Evolutionary conservation across 2,888 invertebrate genomes (phyloP).

Genomic region (Mythimna loreyi): DNA sequence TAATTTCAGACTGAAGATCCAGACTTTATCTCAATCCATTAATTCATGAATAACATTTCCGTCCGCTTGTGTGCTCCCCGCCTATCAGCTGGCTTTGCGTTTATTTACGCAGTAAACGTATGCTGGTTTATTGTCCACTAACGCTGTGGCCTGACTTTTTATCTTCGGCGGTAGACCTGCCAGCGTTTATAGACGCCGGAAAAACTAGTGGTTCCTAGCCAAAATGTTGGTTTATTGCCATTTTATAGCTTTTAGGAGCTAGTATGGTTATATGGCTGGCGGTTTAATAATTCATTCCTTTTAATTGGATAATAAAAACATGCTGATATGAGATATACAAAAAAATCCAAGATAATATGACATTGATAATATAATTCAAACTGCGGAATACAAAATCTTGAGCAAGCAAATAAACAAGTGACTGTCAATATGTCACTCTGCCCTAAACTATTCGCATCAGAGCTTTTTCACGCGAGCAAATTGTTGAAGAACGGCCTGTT

Average conservation of each 20-base stretch:
- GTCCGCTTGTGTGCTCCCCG: slow-evolving; percentile 6
- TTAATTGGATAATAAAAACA: not conserved
- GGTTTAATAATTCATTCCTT: slow-evolving; percentile 4
- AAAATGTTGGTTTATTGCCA: slow-evolving; percentile 31
- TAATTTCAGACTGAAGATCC: not conserved
- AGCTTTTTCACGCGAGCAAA: slow-evolving; percentile 41
- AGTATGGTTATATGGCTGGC: not conserved
- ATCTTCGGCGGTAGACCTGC: slow-evolving; percentile 54
- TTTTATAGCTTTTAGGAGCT: slow-evolving; percentile 26
- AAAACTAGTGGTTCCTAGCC: slow-evolving; percentile 45
- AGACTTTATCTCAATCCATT: no score
- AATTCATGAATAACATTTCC: not conserved
- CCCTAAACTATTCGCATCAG: slow-evolving; percentile 15
- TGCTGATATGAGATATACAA: not conserved
- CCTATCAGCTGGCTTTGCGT: slow-evolving; percentile 46
- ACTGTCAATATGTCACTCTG: not conserved
- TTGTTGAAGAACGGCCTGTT: slow-evolving; percentile 46
- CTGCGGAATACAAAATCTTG: not conserved
- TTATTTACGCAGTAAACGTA: slow-evolving; percentile 71
- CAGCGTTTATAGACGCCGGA: slow-evolving; percentile 46
- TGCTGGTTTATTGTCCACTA: slow-evolving; percentile 69
- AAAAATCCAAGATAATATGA: not conserved
- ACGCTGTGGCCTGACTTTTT: slow-evolving; percentile 65
- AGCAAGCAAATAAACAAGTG: not conserved
- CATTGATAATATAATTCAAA: not conserved